A percentile compares a stretch with the other conserved stretches of the same genome.
phyloP scores from a whole-genome alignment of 2,888 invertebrate genomes.

The Philonicus albiceps region DNA sequence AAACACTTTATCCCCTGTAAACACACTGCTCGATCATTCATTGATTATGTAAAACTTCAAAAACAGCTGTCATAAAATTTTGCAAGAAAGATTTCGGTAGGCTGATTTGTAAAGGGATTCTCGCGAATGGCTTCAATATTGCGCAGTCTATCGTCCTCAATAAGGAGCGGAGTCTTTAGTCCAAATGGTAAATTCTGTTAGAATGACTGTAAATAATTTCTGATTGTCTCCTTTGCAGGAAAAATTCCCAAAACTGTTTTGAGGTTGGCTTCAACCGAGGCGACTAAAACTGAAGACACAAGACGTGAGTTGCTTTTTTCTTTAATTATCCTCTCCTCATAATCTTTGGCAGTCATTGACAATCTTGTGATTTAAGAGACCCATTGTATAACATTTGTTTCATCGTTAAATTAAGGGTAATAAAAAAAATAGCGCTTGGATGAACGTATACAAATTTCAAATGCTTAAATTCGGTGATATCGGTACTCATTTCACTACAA shows the following conservation, averaged over 20 bases:
- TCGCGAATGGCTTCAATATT: conserved; percentile 59
- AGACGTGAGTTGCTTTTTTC: conserved; percentile 54
- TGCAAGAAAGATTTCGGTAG: conserved; percentile 43
- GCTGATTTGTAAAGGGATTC: neutral
- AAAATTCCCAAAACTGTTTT: conserved; percentile 37
- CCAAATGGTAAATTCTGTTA: conserved; percentile 55
- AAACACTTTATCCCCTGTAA: neutral
- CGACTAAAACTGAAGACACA: conserved; percentile 54
- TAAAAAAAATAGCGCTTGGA: too few relatives aligned
- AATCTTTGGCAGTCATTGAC: neutral
- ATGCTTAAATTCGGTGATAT: too few relatives aligned
- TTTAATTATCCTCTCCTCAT: too few relatives aligned
- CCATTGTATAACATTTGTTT: too few relatives aligned
- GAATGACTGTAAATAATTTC: neutral
- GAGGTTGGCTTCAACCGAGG: conserved; percentile 55
- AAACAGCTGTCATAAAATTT: conserved; percentile 53
- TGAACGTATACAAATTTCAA: too few relatives aligned
- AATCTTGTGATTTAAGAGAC: too few relatives aligned
- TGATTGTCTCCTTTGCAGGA: neutral
- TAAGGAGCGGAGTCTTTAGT: conserved; percentile 53
- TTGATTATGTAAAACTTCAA: conserved; percentile 49
- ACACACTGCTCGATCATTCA: neutral
- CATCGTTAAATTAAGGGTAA: too few relatives aligned
- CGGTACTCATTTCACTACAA: too few relatives aligned
- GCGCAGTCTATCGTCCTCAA: conserved; percentile 56